Base-by-base conservation (phyloP, 2,113 vertebrate species). In the Myocastor coypus region DNA sequence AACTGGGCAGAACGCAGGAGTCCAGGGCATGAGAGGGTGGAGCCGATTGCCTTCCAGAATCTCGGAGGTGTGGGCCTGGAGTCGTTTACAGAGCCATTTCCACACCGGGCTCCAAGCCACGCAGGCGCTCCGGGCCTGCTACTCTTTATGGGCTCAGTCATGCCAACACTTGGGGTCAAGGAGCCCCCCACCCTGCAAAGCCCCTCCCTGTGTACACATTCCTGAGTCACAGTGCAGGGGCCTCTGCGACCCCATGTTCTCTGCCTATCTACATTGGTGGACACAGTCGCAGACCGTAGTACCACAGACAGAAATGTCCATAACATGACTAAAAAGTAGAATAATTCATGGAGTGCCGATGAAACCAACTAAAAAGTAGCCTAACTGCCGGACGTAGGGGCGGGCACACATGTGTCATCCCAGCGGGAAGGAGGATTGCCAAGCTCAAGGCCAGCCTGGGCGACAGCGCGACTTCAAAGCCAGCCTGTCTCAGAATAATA, bases 1-100 rank as follows among this genome's bases (percentile, higher is more conserved):
- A 82, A 6, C 0, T 3, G 3, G 3, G 9, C 59, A 42, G 34
- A 40, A 52, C 68, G 69, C 12, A 0, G 0, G 46, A 4, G 77
- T 30, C 1, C 3, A 34, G 55, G 28, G 46, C 42, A 19, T 13
- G 50, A 14, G 12, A 1, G 20, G 3, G 4, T 1, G 30, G 80
- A 64, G 83, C 26, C 61, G 59, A 34, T 1, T 66, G 94, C 89
- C 26, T 85, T 83, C 57, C 59, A 63, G 90, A 93, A 80, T 94
- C 66, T 68, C 66, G 63, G 94, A 26, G 68, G 89, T 94, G 81
- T 87, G 50, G 40, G 50, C 50, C 91, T 40, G 5, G 20, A 77
- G 46, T 80, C 82, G 75, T 55, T 75, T 57, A 37, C 32, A 0
- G 20, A 77, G 46, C 75, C 82, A 81, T 61, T 75, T 50, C 37